A percentile compares a stretch with the other conserved stretches of the same genome.
These are phyloP conservation scores for Xiphophorus maculatus DNA, from an alignment of 2,113 vertebrate genomes.

Conservation along the genomic window DNA sequence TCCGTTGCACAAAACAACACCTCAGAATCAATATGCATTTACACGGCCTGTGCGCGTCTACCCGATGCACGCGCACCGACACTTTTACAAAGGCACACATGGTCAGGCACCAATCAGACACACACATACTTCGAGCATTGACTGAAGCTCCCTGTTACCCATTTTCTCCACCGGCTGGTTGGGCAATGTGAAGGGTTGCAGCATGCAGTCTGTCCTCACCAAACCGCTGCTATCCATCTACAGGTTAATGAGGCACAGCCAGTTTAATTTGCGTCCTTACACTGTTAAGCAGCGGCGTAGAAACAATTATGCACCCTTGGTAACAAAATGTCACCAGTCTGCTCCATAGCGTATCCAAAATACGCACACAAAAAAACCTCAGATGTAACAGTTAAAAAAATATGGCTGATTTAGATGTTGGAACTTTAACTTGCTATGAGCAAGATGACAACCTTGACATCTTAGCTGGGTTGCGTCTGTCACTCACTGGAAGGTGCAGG, in stretches of 20 bases:
- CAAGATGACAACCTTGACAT: background rate
- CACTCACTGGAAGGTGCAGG: background rate
- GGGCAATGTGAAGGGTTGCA: constrained; percentile 63
- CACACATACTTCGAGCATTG: constrained; percentile 61
- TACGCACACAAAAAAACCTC: too few relatives aligned
- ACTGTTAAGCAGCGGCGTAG: constrained; percentile 22
- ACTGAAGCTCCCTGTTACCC: constrained; percentile 60
- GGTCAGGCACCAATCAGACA: background rate
- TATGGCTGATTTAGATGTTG: background rate
- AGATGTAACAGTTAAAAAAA: background rate
- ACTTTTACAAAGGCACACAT: background rate
- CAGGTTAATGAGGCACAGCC: constrained; percentile 65
- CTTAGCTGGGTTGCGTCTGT: background rate
- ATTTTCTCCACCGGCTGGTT: constrained; percentile 50
- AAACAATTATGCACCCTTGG: constrained; percentile 30
- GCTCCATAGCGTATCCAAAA: too few relatives aligned
- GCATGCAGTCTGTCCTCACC: constrained; percentile 52
- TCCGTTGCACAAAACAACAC: constrained; percentile 67
- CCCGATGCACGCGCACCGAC: constrained; percentile 15
- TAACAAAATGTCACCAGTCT: background rate
- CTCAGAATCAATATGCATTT: constrained; percentile 66
- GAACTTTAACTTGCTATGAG: background rate
- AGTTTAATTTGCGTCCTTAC: constrained; percentile 15
- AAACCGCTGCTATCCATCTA: constrained; percentile 63
- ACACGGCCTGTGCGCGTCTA: constrained; percentile 31